Percentiles rank a stretch among this genome's conserved stretches.
These are phyloP conservation scores for Dreissena polymorpha DNA, from an alignment of 1,140 invertebrate genomes.

Conservation along the genomic window DNA sequence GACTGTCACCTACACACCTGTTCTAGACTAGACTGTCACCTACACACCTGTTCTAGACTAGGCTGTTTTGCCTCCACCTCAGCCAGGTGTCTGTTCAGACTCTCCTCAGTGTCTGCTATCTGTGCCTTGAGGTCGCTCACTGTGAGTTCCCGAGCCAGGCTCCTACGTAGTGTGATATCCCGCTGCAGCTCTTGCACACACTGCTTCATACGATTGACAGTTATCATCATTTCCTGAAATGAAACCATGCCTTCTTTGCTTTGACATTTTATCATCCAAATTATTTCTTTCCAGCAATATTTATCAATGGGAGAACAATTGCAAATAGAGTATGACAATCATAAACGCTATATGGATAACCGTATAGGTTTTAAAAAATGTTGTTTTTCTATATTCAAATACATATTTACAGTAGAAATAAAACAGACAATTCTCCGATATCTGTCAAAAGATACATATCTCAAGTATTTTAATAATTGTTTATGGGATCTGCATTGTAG, in stretches of 20 bases:
- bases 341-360: too few relatives aligned
- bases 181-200: conserved; percentile 57
- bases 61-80: conserved; percentile 54
- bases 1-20: too few relatives aligned
- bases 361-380: too few relatives aligned
- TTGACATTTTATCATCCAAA: background rate
- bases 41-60: conserved; percentile 53
- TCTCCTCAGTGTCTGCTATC: conserved; percentile 42
- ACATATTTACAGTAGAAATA: too few relatives aligned
- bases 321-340: too few relatives aligned
- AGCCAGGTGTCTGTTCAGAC: conserved; percentile 30
- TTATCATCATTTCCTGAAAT: conserved; percentile 51
- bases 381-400: too few relatives aligned
- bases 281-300: background rate
- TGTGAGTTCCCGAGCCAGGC: conserved; percentile 49
- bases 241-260: background rate
- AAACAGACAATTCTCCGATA: too few relatives aligned
- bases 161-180: conserved; percentile 57
- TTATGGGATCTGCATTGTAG: too few relatives aligned
- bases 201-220: conserved; percentile 53
- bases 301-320: too few relatives aligned
- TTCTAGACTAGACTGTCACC: too few relatives aligned
- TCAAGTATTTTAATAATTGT: too few relatives aligned
- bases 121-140: conserved; percentile 39
- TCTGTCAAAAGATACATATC: too few relatives aligned